phyloP scores from a whole-genome alignment of 2,888 invertebrate genomes.

The Lacanobia wlatinum region DNA sequence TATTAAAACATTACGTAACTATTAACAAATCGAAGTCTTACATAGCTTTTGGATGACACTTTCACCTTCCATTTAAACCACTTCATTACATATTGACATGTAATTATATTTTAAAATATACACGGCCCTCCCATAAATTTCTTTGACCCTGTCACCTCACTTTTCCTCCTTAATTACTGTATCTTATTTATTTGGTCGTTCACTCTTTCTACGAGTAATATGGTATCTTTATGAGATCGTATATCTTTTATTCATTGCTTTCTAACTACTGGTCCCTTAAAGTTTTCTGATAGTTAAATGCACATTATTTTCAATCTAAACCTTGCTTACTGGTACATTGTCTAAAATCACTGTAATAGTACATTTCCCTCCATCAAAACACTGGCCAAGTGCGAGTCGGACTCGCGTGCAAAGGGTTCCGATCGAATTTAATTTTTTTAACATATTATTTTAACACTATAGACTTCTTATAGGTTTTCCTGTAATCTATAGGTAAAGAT shows the following conservation, averaged over 20 bases:
- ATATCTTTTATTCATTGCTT: background rate
- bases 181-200: slow-evolving; percentile 36
- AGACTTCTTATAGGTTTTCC: no score
- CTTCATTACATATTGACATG: slow-evolving; percentile 54
- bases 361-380: slow-evolving; percentile 10
- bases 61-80: slow-evolving; percentile 52
- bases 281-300: no score
- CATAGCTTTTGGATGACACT: slow-evolving; percentile 54
- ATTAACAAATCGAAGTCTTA: slow-evolving; percentile 50
- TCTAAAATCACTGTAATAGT: slow-evolving; percentile 11
- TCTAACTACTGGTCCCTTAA: background rate
- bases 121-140: slow-evolving; percentile 64
- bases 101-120: slow-evolving; percentile 61
- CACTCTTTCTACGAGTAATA: slow-evolving; percentile 2
- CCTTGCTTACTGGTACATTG: background rate
- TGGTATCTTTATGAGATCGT: background rate
- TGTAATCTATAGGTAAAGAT: no score
- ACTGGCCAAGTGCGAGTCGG: no score
- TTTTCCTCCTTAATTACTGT: slow-evolving; percentile 62
- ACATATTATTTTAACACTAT: no score
- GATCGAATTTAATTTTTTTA: no score
- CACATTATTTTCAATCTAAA: background rate
- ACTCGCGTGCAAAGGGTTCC: no score
- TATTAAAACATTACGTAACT: slow-evolving; percentile 54
- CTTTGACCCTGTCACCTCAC: slow-evolving; percentile 69